Evolutionary conservation across 2,888 invertebrate genomes (phyloP).

Genomic region (Acrocyrtus sp.): DNA sequence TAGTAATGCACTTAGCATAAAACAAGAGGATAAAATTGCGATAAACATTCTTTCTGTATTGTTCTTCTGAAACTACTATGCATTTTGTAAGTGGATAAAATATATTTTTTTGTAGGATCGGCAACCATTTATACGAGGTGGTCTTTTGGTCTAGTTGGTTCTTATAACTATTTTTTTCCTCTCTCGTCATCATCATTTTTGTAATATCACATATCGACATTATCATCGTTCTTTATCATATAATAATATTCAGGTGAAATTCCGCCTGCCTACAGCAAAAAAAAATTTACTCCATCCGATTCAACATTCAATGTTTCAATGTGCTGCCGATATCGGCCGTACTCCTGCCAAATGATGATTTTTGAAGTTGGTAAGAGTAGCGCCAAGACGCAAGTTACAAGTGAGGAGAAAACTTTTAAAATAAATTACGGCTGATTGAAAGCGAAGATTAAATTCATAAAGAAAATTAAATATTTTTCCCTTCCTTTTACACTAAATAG

Average conservation of each 20-base stretch:
- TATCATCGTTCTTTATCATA: conserved; percentile 25
- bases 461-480: conserved; percentile 50
- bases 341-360: conserved; percentile 33
- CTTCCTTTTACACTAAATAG: too few relatives aligned
- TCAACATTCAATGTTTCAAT: neutral
- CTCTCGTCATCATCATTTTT: conserved; percentile 43
- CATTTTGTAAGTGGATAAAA: too few relatives aligned
- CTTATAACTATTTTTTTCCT: conserved; percentile 18
- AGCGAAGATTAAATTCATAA: conserved; percentile 44
- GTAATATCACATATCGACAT: conserved; percentile 38
- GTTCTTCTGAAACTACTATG: too few relatives aligned
- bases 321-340: conserved; percentile 19
- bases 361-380: conserved; percentile 12
- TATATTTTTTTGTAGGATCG: too few relatives aligned
- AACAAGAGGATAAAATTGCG: too few relatives aligned
- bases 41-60: too few relatives aligned
- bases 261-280: conserved; percentile 39
- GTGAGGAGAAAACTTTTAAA: conserved; percentile 33
- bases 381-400: conserved; percentile 22
- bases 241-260: conserved; percentile 41
- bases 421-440: conserved; percentile 48
- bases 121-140: too few relatives aligned
- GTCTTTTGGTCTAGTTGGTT: too few relatives aligned
- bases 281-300: conserved; percentile 7
- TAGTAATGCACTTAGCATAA: too few relatives aligned